Base-by-base conservation (phyloP, 2,797 vertebrate species). In the Xerus rutilus region DNA sequence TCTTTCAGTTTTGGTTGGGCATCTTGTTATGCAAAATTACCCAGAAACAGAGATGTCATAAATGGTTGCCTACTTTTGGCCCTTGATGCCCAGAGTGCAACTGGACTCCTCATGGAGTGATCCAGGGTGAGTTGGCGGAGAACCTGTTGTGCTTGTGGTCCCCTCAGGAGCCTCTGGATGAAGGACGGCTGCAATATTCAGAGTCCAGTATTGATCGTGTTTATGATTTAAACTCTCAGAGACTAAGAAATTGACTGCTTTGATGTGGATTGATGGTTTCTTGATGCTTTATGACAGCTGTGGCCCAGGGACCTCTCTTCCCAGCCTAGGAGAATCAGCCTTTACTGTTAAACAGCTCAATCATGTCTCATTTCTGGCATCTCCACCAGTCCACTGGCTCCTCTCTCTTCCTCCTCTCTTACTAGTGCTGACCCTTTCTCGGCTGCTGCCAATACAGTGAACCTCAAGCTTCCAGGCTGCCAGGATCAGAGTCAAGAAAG, bases 221-320 rank as follows among this genome's bases (percentile, higher is more conserved):
- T 83, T n/a, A 54, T 83, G 86, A 95, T n/a, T 57, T 89, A 84
- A 89, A 86, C 35, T n/a, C 52, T 54, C 32, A 15, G 91, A 77
- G 47, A 90, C 18, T 3, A 70, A 72, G 87, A 47, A 39, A 72
- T 87, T 45, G 86, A 52, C 64, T 43, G n/a, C 79, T 94, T 92
- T 86, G 82, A 94, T 65, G 35, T 39, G 30, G 57, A 78, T 15
- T 14, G 52, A 23, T 57, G 39, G 85, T 17, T 92, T 96, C 49
- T 35, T 87, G 86, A 86, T 89, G 93, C 52, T 79, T 92, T 62
- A 11, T 67, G 95, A 65, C 86, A 89, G 93, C 74, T n/a, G 76
- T 28, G 76, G 69, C 67, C 67, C 76, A 74, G 92, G 43, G 96
- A 92, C 77, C 87, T 49, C 15, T 86, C 73, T 79, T 52, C 52